Base-by-base conservation (phyloP, 2,888 invertebrate genomes). In the Thera obeliscata region DNA sequence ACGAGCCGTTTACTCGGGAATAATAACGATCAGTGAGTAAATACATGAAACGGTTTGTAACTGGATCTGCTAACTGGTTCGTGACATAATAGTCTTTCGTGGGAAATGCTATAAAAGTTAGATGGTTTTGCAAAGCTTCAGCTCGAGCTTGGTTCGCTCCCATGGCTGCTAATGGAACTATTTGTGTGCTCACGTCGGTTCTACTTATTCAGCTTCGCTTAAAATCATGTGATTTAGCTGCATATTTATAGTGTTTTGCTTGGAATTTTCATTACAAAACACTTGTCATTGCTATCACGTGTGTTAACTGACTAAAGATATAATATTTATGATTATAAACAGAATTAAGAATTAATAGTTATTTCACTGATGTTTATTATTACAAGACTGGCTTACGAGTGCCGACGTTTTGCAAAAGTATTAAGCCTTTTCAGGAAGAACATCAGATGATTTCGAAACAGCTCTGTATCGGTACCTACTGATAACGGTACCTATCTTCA, bases 391-490 rank as follows among this genome's bases (percentile, higher is more conserved):
- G 57, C 58, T 64, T 55, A 72, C 77, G 81, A 84, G 81, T 77
- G 78, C 80, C 78, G 76, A 70, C 79, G 77, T 67, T 64, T 75
- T 72, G 83, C 84, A 76, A 67, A 75, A 77, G 75, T 72, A 72
- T 60, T 52, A 56, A 69, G 60, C 56, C 56, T 56, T 63, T 57
- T 63, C 66, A 69, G 54, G n/a, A 60, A 63, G 59, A 69, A 63
- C 56, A 69, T 56, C 36, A 55, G 36, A 50, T 43, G 33, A 12
- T 56, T 12, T 9, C 9, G 3, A 60, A 52, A 55, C 4, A 36
- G 9, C 46, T 11, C 9, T n/a, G 12, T 46, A 35, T n/a, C 11
- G 22, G 52, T 33, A 22, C 8, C 43, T 46, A 9, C 5, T 46
- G 43, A 9, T 46, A 46, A 2, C 9, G 6, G 7, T 43, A 43